Conservation (phyloP, 2,797 vertebrate species). For the Pseudomugil gertrudae region DNA sequence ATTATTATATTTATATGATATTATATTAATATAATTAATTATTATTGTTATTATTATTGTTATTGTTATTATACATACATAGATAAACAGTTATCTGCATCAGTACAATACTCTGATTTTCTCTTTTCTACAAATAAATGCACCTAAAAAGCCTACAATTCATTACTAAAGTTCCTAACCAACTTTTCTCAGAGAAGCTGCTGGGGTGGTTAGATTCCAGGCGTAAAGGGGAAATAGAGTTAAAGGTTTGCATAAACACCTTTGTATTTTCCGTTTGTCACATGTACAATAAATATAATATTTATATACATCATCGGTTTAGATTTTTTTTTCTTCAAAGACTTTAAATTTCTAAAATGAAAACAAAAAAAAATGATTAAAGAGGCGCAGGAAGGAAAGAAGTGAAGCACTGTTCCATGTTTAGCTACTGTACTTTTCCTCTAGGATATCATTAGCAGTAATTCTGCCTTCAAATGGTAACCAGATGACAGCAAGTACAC, state of each 20-base stretch:
- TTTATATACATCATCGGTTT: not conserved
- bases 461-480: slow-evolving; percentile 77
- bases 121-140: slow-evolving; percentile 12
- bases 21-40: no score
- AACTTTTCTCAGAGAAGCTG: slow-evolving; percentile 40
- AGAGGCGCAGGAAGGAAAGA: slow-evolving; percentile 27
- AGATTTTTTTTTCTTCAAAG: slow-evolving; percentile 13
- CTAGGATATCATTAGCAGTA: slow-evolving; percentile 80
- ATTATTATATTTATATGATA: no score
- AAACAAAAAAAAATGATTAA: slow-evolving; percentile 27
- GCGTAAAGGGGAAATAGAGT: slow-evolving; percentile 45
- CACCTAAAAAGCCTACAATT: slow-evolving; percentile 43
- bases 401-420: slow-evolving; percentile 62
- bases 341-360: slow-evolving; percentile 8
- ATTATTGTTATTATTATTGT: no score
- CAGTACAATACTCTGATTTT: not conserved
- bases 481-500: slow-evolving; percentile 70
- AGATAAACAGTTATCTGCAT: no score
- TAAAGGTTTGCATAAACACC: slow-evolving; percentile 10
- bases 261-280: not conserved
- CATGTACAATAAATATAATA: slow-evolving; percentile 16
- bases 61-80: no score
- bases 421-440: slow-evolving; percentile 81
- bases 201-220: slow-evolving; percentile 55
- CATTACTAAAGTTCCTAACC: slow-evolving; percentile 46